phyloP scores from a whole-genome alignment of 2,797 vertebrate genomes.

The Xyrichtys novacula region DNA sequence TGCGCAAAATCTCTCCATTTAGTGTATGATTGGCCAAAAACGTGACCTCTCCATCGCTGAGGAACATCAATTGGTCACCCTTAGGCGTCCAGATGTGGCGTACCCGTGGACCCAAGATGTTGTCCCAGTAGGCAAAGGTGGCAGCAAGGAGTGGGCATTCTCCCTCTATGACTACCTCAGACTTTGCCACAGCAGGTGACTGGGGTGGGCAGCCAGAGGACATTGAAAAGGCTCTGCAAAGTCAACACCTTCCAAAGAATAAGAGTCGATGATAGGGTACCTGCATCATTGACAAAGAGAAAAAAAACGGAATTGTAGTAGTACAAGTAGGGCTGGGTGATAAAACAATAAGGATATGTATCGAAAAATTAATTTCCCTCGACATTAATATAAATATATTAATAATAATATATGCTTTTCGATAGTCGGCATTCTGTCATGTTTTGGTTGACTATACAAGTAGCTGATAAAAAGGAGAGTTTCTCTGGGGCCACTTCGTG shows the following conservation, averaged over 20 bases:
- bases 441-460: no score
- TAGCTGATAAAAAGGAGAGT: no score
- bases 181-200: constrained; percentile 97
- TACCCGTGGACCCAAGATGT: constrained; percentile 96
- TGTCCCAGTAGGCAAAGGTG: constrained; percentile 99
- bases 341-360: no score
- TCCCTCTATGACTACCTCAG: constrained; percentile 90
- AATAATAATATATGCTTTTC: no score
- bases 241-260: neutral
- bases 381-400: no score
- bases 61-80: constrained; percentile 88
- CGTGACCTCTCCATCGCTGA: constrained; percentile 95
- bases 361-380: no score
- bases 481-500: no score
- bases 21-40: constrained; percentile 98
- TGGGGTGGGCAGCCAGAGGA: constrained; percentile 94
- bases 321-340: no score
- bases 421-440: no score
- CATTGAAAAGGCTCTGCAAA: constrained; percentile 77
- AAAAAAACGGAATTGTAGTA: no score
- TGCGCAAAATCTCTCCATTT: constrained; percentile 98
- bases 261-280: constrained; percentile 3
- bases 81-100: constrained; percentile 96
- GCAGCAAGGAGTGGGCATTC: constrained; percentile 95
- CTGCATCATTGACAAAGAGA: constrained; percentile 34